Percentiles rank a stretch among this genome's conserved stretches.
These are phyloP conservation scores for Sitobion miscanthi DNA, from an alignment of 1,140 invertebrate genomes.

Conservation along the genomic window DNA sequence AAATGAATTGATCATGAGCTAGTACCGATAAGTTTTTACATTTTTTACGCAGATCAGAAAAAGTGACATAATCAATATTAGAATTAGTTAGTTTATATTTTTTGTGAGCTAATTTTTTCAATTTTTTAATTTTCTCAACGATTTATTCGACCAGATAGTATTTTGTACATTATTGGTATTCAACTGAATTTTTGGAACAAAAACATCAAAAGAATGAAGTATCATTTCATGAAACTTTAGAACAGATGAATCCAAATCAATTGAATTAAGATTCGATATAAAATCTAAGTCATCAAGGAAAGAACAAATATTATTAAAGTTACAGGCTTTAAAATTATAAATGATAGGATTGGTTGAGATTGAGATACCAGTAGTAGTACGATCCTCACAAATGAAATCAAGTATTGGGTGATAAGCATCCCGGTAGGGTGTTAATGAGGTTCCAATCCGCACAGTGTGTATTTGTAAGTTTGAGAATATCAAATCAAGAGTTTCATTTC, in stretches of 20 bases:
- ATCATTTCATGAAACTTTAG: conserved; percentile 7
- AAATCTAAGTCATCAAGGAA: neutral
- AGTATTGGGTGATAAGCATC: neutral
- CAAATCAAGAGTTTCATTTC: neutral
- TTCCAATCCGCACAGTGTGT: neutral
- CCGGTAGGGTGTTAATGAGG: conserved; percentile 1
- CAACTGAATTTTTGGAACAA: neutral
- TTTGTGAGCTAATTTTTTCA: too few relatives aligned
- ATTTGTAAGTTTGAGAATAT: conserved; percentile 16
- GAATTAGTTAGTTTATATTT: neutral
- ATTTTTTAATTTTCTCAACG: neutral
- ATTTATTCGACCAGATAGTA: neutral
- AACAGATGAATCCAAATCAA: neutral
- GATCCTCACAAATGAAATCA: neutral
- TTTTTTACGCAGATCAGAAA: conserved; percentile 11
- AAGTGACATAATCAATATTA: conserved; percentile 14
- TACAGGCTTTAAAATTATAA: conserved; percentile 6
- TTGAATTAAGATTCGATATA: neutral
- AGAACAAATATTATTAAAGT: neutral
- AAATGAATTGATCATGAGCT: conserved; percentile 11
- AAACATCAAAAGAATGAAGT: neutral
- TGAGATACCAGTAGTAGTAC: neutral
- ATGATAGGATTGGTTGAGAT: conserved; percentile 1
- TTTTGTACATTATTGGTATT: neutral
- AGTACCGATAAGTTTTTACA: neutral